These are phyloP conservation scores for Apis cerana DNA, from an alignment of 1,140 invertebrate genomes.

Conservation along the genomic window DNA sequence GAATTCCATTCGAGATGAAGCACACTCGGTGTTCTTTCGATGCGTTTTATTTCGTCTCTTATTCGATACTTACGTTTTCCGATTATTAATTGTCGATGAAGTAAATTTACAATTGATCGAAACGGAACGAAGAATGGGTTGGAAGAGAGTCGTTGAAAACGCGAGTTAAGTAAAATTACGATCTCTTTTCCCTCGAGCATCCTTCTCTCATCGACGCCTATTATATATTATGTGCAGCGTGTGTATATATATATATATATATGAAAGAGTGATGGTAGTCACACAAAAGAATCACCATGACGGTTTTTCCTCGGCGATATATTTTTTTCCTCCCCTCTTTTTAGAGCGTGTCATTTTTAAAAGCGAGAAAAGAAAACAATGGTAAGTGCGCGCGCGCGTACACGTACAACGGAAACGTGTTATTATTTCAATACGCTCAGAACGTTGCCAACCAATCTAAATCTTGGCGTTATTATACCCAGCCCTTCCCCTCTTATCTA, in stretches of 20 bases:
- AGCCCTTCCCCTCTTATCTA: too few relatives aligned
- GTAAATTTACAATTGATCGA: too few relatives aligned
- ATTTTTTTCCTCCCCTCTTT: background rate
- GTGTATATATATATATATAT: too few relatives aligned
- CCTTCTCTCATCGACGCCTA: conserved; percentile 31
- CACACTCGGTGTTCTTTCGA: background rate
- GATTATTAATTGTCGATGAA: too few relatives aligned
- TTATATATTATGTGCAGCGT: background rate
- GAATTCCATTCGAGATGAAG: background rate
- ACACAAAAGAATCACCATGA: conserved; percentile 47
- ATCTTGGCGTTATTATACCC: conserved; percentile 12
- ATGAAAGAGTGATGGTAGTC: conserved; percentile 4
- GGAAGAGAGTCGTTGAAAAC: conserved; percentile 9
- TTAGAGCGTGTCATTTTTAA: conserved; percentile 32
- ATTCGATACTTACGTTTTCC: too few relatives aligned
- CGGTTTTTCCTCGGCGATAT: background rate
- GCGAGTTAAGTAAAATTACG: conserved; percentile 22
- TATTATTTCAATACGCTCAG: conserved; percentile 28
- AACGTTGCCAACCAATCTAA: background rate
- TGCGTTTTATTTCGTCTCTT: too few relatives aligned
- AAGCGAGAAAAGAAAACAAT: conserved; percentile 37
- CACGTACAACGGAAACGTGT: background rate
- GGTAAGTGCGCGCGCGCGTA: background rate
- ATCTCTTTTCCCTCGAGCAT: conserved; percentile 29
- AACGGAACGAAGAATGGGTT: conserved; percentile 15